These are phyloP conservation scores for Zaprionus lachaisei DNA, from an alignment of 1,140 invertebrate species.

Conservation along the genomic window DNA sequence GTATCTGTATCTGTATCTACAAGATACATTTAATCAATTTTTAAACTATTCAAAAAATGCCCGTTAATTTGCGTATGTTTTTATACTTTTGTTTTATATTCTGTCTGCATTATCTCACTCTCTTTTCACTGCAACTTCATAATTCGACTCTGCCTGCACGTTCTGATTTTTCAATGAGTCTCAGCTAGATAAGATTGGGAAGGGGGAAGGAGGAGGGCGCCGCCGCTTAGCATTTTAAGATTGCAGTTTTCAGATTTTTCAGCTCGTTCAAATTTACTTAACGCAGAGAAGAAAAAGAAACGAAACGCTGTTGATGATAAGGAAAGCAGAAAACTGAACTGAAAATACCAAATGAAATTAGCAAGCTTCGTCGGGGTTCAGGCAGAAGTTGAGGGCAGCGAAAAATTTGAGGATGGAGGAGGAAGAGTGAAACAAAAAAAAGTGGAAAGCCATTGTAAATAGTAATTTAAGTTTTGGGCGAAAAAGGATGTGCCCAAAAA, in stretches of 20 bases:
- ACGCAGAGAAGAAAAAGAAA: constrained; percentile 1
- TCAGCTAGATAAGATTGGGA: constrained; percentile 40
- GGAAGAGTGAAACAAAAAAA: constrained; percentile 40
- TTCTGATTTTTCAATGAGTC: constrained; percentile 47
- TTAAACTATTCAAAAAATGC: constrained; percentile 58
- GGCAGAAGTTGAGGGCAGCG: constrained; percentile 58
- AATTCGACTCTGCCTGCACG: constrained; percentile 38
- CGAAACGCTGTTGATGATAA: constrained; percentile 10
- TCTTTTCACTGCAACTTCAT: constrained; percentile 13
- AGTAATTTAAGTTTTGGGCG: constrained; percentile 77
- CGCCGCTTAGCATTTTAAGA: constrained; percentile 31
- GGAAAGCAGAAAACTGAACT: constrained; percentile 49
- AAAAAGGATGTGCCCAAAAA: constrained; percentile 59
- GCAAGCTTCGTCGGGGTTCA: constrained; percentile 38
- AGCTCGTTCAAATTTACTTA: constrained; percentile 40
- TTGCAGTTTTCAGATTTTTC: constrained; percentile 17
- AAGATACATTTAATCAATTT: constrained; percentile 54
- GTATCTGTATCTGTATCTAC: constrained; percentile 39
- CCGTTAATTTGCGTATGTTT: constrained; percentile 19
- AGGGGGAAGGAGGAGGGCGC: background rate
- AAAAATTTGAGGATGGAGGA: constrained; percentile 54
- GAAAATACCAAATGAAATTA: constrained; percentile 67
- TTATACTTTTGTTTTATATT: constrained; percentile 11
- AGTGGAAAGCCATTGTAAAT: constrained; percentile 70
- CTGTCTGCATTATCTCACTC: constrained; percentile 8